Evolutionary conservation across 1,140 invertebrate genomes (phyloP).

Genomic region (Leptopilina clavipes): DNA sequence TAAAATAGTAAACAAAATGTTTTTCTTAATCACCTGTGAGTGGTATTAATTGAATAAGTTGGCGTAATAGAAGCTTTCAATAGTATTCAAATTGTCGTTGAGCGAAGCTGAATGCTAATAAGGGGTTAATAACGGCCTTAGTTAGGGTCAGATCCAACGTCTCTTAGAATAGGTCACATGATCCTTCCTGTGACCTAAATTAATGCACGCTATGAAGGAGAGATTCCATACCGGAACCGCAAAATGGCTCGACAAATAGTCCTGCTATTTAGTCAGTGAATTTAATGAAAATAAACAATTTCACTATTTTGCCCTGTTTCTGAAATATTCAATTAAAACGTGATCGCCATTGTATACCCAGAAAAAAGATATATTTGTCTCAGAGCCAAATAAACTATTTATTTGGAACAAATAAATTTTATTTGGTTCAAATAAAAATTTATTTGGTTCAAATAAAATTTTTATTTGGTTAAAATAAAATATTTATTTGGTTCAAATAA

Average conservation of each 20-base stretch:
- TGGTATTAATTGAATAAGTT: background rate
- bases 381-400: no score
- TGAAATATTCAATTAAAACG: background rate
- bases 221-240: constrained; percentile 13
- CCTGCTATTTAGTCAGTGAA: constrained; percentile 14
- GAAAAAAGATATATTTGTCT: no score
- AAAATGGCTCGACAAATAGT: constrained; percentile 19
- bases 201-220: constrained; percentile 11
- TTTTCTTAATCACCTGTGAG: no score
- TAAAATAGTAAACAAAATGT: no score
- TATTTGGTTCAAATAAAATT: no score
- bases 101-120: background rate
- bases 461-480: no score
- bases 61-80: background rate
- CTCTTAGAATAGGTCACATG: constrained; percentile 19
- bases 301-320: background rate
- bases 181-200: constrained; percentile 19
- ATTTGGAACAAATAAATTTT: no score
- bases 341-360: no score
- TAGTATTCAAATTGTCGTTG: constrained; percentile 19
- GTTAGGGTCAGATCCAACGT: constrained; percentile 5
- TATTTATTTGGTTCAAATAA: no score
- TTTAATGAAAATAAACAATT: constrained; percentile 14
- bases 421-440: no score
- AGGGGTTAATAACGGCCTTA: constrained; percentile 19